Conservation (phyloP, 2,113 vertebrate genomes). For the Danionella cerebrum region DNA sequence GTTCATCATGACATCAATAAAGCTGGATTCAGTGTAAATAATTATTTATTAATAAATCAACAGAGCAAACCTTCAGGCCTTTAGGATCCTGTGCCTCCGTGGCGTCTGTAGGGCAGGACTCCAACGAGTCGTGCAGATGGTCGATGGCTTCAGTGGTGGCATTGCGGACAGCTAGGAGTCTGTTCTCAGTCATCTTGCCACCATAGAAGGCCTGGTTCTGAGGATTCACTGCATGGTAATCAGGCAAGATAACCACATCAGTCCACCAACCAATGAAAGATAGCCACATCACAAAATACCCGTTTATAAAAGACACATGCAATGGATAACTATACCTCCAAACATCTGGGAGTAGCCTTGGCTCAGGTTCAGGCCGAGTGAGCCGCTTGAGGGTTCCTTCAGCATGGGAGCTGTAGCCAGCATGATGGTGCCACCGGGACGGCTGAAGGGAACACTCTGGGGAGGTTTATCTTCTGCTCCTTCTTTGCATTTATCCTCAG, state of each 20-base stretch:
- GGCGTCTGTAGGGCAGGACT: slow-evolving; percentile 71
- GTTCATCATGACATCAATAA: background rate
- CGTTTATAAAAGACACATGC: background rate
- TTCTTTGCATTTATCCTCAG: slow-evolving; percentile 1
- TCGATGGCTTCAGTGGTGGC: slow-evolving; percentile 76
- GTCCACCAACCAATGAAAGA: background rate
- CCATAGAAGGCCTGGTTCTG: slow-evolving; percentile 60
- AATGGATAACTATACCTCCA: slow-evolving; percentile 59
- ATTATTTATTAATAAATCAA: no score
- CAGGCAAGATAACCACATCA: background rate
- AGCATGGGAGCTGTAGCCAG: slow-evolving; percentile 39
- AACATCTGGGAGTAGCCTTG: slow-evolving; percentile 47
- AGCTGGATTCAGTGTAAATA: background rate
- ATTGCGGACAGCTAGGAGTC: slow-evolving; percentile 61
- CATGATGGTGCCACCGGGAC: slow-evolving; percentile 43
- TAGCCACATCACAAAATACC: background rate
- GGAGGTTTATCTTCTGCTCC: background rate
- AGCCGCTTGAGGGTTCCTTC: slow-evolving; percentile 31
- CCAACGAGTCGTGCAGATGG: slow-evolving; percentile 79
- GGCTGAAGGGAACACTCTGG: slow-evolving; percentile 28
- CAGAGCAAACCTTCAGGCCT: slow-evolving; percentile 69
- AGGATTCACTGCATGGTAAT: slow-evolving; percentile 34
- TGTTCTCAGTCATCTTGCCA: slow-evolving; percentile 64
- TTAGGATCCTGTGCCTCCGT: slow-evolving; percentile 67
- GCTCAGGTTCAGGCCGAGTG: slow-evolving; percentile 47